Evolutionary conservation across 1,140 invertebrate genomes (phyloP).

Genomic region (Mizuhopecten yessoensis): DNA sequence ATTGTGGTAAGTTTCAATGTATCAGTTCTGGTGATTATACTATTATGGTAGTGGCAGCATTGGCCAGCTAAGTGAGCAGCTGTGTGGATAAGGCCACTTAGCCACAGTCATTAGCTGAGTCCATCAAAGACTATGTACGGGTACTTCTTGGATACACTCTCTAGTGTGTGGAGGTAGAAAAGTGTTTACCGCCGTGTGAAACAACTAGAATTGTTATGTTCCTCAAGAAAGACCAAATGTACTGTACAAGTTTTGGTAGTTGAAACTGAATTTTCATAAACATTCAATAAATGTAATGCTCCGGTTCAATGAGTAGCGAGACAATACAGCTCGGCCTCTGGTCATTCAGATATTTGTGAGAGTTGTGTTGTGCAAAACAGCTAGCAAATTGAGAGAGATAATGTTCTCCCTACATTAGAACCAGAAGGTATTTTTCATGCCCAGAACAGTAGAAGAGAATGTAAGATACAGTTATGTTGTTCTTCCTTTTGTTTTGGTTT

Average conservation of each 20-base stretch:
- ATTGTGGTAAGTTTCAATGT: not conserved
- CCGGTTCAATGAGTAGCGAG: too few species aligned
- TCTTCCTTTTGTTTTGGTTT: too few species aligned
- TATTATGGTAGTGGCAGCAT: not conserved
- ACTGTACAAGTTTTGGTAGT: not conserved
- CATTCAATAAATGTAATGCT: too few species aligned
- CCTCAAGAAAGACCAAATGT: not conserved
- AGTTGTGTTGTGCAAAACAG: too few species aligned
- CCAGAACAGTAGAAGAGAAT: too few species aligned
- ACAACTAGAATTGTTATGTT: not conserved
- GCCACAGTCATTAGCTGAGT: not conserved
- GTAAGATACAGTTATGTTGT: too few species aligned
- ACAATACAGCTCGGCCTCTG: too few species aligned
- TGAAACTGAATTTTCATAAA: too few species aligned
- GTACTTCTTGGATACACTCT: not conserved
- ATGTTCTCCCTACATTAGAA: too few species aligned
- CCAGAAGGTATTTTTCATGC: too few species aligned
- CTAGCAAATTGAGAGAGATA: too few species aligned
- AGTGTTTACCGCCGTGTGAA: not conserved
- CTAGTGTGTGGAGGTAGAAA: conserved; percentile 23
- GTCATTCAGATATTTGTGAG: too few species aligned
- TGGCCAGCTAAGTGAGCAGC: not conserved
- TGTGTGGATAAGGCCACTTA: not conserved
- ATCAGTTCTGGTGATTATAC: not conserved
- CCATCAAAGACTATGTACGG: not conserved